These are phyloP conservation scores for Tauraco erythrolophus DNA, from an alignment of 2,113 vertebrate species.

Conservation along the genomic window DNA sequence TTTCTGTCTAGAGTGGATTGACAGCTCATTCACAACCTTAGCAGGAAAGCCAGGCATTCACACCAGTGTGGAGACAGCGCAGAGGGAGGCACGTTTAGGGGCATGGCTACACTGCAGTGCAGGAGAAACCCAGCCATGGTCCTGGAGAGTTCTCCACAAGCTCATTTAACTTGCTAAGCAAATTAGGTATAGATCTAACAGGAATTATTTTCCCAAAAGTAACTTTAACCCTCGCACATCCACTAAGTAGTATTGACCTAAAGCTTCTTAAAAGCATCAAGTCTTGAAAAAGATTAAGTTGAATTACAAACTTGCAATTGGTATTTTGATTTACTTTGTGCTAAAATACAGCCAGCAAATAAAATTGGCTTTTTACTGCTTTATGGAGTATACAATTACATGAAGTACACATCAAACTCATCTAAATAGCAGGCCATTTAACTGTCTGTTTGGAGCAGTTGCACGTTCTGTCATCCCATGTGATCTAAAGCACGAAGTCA, in stretches of 20 bases:
- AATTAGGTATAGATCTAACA: neutral
- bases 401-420: conserved; percentile 65
- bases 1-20: neutral
- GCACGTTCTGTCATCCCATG: conserved; percentile 36
- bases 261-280: neutral
- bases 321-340: conserved; percentile 53
- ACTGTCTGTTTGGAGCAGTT: conserved; percentile 53
- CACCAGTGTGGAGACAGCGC: neutral
- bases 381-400: conserved; percentile 59
- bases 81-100: neutral
- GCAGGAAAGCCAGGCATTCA: neutral
- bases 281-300: conserved; percentile 31
- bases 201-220: neutral
- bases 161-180: neutral
- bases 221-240: neutral
- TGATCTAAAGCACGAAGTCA: conserved; percentile 53
- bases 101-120: neutral
- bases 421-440: conserved; percentile 65
- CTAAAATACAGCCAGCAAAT: conserved; percentile 24
- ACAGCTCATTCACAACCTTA: neutral
- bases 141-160: neutral
- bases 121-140: neutral
- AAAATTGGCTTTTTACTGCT: conserved; percentile 56
- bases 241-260: neutral
- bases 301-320: conserved; percentile 42